Conservation (phyloP, 1,140 invertebrate genomes). For the Leptonema lineaticorne region DNA sequence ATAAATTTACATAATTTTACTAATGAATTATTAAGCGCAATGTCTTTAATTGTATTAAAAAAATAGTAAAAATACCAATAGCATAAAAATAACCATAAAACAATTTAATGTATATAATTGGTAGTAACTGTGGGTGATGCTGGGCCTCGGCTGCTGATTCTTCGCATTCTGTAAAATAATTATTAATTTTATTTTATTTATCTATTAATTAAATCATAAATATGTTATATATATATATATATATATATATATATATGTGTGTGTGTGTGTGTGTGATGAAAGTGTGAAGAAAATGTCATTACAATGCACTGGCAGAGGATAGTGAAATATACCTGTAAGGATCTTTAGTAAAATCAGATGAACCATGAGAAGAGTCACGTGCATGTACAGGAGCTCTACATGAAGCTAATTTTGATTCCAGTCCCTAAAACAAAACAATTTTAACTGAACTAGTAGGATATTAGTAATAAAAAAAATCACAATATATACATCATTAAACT, state of each 20-base stretch:
- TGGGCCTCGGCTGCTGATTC: constrained; percentile 36
- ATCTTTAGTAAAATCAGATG: constrained; percentile 39
- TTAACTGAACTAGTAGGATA: too few species aligned
- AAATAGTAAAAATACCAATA: background rate
- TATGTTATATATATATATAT: background rate
- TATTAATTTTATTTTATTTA: background rate
- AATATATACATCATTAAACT: too few species aligned
- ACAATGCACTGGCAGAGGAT: background rate
- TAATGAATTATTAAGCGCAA: background rate
- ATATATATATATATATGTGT: background rate
- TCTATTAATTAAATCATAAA: background rate
- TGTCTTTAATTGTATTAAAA: background rate
- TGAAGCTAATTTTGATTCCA: constrained; percentile 60
- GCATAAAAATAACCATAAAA: background rate
- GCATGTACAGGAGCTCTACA: constrained; percentile 54
- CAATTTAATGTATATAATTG: constrained; percentile 38
- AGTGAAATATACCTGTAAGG: constrained; percentile 35
- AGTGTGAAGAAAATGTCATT: background rate
- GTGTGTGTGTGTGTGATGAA: background rate
- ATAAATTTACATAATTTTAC: background rate
- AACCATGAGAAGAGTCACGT: constrained; percentile 36
- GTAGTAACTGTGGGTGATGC: constrained; percentile 36
- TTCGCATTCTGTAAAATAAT: constrained; percentile 35
- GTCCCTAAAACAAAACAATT: constrained; percentile 54
- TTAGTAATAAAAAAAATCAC: too few species aligned